phyloP scores from a whole-genome alignment of 1,140 invertebrate species.

The Drosophila repletoides region DNA sequence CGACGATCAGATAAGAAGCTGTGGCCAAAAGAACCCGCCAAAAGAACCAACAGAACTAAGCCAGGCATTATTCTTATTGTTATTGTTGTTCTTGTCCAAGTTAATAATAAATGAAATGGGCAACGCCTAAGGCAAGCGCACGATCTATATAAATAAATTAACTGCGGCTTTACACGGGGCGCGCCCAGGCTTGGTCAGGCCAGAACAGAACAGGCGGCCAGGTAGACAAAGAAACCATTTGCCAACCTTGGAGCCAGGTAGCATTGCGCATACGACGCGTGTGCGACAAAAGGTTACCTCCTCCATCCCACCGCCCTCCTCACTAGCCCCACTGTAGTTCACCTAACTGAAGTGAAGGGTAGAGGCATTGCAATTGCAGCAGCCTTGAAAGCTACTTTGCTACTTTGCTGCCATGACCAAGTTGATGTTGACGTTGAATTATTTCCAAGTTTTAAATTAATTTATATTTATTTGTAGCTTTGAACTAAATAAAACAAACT shows the following conservation, averaged over 20 bases:
- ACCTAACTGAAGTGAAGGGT: slow-evolving; percentile 63
- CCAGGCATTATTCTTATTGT: not conserved
- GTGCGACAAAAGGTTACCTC: slow-evolving; percentile 51
- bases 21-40: slow-evolving; percentile 35
- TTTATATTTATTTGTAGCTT: slow-evolving; percentile 62
- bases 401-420: slow-evolving; percentile 48
- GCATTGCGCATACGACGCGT: slow-evolving; percentile 33
- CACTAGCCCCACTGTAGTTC: not conserved
- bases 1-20: slow-evolving; percentile 72
- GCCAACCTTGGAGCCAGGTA: slow-evolving; percentile 32
- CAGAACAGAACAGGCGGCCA: not conserved
- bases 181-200: slow-evolving; percentile 49
- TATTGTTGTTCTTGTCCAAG: slow-evolving; percentile 8
- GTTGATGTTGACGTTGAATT: slow-evolving; percentile 61
- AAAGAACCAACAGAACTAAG: slow-evolving; percentile 21
- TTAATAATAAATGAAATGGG: slow-evolving; percentile 70
- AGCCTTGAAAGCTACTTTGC: slow-evolving; percentile 52
- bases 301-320: not conserved
- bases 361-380: slow-evolving; percentile 63
- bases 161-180: slow-evolving; percentile 66
- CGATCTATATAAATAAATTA: slow-evolving; percentile 77
- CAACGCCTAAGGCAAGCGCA: slow-evolving; percentile 72
- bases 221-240: slow-evolving; percentile 51
- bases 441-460: slow-evolving; percentile 75
- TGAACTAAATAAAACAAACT: slow-evolving; percentile 75